phyloP scores from a whole-genome alignment of 2,888 invertebrate genomes.

The Xestia xanthographa region DNA sequence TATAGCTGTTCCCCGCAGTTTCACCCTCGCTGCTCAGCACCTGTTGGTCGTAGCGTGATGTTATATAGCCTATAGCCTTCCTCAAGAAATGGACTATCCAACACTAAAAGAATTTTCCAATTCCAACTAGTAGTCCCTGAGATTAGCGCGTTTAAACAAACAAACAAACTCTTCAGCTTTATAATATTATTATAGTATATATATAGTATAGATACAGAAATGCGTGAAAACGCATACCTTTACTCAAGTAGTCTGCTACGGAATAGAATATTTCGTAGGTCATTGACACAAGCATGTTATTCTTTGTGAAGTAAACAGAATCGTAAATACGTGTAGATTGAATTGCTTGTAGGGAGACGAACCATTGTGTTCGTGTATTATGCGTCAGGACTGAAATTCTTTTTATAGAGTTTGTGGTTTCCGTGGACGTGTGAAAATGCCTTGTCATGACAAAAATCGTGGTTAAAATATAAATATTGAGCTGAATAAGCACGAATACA shows the following conservation, averaged over 20 bases:
- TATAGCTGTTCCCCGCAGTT: too few relatives aligned
- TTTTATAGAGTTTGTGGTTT: constrained; percentile 38
- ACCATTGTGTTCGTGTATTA: constrained; percentile 45
- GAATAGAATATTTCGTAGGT: constrained; percentile 44
- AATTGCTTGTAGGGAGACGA: constrained; percentile 44
- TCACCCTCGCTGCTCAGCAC: too few relatives aligned
- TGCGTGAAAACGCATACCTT: constrained; percentile 1
- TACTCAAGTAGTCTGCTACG: constrained; percentile 4
- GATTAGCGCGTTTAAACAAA: too few relatives aligned
- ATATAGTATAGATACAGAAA: too few relatives aligned
- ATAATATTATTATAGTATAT: too few relatives aligned
- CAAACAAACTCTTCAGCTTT: too few relatives aligned
- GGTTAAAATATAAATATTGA: constrained; percentile 15
- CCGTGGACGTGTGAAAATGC: constrained; percentile 15
- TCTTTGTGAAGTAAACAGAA: constrained; percentile 59
- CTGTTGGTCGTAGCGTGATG: too few relatives aligned
- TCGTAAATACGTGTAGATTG: constrained; percentile 57
- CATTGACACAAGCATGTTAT: constrained; percentile 43
- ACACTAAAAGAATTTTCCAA: too few relatives aligned
- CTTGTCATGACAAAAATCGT: background rate
- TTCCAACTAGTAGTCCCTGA: too few relatives aligned
- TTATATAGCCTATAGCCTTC: too few relatives aligned
- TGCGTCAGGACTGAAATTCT: constrained; percentile 21
- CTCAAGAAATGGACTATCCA: too few relatives aligned
- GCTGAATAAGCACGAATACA: background rate